Evolutionary conservation across 2,888 invertebrate species (phyloP).

Genomic region (Thecocarcelia acutangulata): DNA sequence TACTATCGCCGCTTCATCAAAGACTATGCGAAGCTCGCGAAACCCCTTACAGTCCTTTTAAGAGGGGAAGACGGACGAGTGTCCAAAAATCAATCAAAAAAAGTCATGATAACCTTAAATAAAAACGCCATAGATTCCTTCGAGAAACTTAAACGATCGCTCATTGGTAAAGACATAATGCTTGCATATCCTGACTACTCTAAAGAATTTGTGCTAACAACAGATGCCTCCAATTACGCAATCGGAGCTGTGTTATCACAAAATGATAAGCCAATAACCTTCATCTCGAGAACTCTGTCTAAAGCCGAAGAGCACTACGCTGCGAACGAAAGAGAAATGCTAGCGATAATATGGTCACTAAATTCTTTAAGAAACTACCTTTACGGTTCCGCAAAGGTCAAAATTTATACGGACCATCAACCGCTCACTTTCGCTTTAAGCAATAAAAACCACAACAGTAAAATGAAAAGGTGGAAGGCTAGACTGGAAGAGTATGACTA

Average conservation of each 20-base stretch:
- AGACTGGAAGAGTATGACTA: conserved; percentile 7
- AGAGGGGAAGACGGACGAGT: too few relatives aligned
- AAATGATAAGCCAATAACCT: conserved; percentile 44
- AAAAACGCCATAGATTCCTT: background rate
- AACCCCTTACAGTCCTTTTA: too few relatives aligned
- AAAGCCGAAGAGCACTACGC: conserved; percentile 28
- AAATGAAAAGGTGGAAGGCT: conserved; percentile 40
- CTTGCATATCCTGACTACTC: conserved; percentile 57
- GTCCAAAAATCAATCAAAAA: too few relatives aligned
- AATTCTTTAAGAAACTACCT: background rate
- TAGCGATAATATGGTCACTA: background rate
- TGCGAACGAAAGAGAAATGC: background rate
- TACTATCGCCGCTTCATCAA: too few relatives aligned
- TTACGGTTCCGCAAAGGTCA: background rate
- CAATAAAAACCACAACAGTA: conserved; percentile 10
- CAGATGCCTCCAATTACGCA: conserved; percentile 59
- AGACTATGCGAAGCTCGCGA: too few relatives aligned
- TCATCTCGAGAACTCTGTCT: conserved; percentile 43
- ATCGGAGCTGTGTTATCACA: conserved; percentile 57
- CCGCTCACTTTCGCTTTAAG: too few relatives aligned
- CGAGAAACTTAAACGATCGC: conserved; percentile 2
- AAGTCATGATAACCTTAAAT: too few relatives aligned
- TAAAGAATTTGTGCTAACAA: conserved; percentile 52
- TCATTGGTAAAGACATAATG: conserved; percentile 5
- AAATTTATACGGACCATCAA: conserved; percentile 7